Base-by-base conservation (phyloP, 2,888 invertebrate genomes). In the Nephrotoma flavescens region DNA sequence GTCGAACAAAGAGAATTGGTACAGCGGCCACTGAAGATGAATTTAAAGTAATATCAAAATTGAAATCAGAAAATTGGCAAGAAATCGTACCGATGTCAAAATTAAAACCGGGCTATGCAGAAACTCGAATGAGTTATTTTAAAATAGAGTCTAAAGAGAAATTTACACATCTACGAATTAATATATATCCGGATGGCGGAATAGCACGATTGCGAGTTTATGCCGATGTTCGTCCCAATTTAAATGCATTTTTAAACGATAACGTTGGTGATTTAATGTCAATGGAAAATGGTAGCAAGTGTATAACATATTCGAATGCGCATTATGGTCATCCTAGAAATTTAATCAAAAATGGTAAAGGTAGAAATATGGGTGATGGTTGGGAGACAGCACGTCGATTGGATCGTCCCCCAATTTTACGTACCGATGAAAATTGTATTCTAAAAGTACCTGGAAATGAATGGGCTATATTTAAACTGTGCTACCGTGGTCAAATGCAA, bases 351-450 rank as follows among this genome's bases (percentile, higher is more conserved):
- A 92, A 93, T 0, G 91, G 91, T 87, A 92, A 92, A 87, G 92
- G 93, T 45, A 88, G 90, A 5, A 92, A 92, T 86, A 94, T 94
- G 94, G 92, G 92, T 0, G 94, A 94, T 88, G 94, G 94, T 0
- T 95, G 94, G 95, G 94, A 95, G 89, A 95, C 94, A 0, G 94
- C 94, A 0, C 90, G 94, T 87, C 91, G 94, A 86, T 90, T 93
- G 5, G 94, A 94, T 89, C 91, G 94, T 88, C 94, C 94, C 0
- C 91, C 93, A 85, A 90, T 94, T 19, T 92, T 95, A 31, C 91
- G 93, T 89, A 91, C 92, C 31, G 93, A 93, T 87, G 91, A 91
- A 0, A 92, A 92, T 88, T 94, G 94, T 41, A 93, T 93, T 41
- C 90, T 94, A 44, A 92, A 93, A 91, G 92, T 93, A 85, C 92